Conservation (phyloP, 2,888 invertebrate species). For the Stenchaetothrips biformis region DNA sequence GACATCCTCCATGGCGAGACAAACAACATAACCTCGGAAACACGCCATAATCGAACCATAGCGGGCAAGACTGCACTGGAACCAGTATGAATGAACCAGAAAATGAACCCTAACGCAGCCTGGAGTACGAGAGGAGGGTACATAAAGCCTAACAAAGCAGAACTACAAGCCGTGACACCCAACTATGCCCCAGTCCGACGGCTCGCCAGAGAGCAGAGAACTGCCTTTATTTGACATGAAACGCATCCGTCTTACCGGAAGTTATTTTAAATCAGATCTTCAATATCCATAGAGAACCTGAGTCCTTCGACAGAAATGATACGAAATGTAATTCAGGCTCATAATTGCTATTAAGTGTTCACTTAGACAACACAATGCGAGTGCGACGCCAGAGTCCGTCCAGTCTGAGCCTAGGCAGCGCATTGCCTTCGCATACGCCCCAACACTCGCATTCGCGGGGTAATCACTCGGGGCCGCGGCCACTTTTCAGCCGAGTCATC, state of each 20-base stretch:
- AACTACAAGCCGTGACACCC: constrained; percentile 6
- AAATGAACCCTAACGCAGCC: no score
- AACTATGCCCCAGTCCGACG: not conserved
- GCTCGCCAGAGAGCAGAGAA: not conserved
- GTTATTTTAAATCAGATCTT: constrained; percentile 17
- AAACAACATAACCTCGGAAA: not conserved
- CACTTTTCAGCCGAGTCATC: not conserved
- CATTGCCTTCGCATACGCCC: not conserved
- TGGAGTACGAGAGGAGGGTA: no score
- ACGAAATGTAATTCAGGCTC: not conserved
- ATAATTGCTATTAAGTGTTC: not conserved
- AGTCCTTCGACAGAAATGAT: not conserved
- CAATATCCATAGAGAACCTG: constrained; percentile 9
- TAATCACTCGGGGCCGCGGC: not conserved
- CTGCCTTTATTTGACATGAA: not conserved
- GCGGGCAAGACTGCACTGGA: no score
- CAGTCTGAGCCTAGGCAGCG: not conserved
- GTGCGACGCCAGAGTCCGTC: not conserved
- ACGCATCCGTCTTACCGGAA: constrained; percentile 10
- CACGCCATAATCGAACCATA: not conserved
- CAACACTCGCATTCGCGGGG: not conserved
- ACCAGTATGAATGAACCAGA: no score
- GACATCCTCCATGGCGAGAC: not conserved
- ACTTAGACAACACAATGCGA: not conserved
- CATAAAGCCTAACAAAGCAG: not conserved